These are phyloP conservation scores for Xestia sexstrigata DNA, from an alignment of 2,888 invertebrate genomes.

Conservation along the genomic window DNA sequence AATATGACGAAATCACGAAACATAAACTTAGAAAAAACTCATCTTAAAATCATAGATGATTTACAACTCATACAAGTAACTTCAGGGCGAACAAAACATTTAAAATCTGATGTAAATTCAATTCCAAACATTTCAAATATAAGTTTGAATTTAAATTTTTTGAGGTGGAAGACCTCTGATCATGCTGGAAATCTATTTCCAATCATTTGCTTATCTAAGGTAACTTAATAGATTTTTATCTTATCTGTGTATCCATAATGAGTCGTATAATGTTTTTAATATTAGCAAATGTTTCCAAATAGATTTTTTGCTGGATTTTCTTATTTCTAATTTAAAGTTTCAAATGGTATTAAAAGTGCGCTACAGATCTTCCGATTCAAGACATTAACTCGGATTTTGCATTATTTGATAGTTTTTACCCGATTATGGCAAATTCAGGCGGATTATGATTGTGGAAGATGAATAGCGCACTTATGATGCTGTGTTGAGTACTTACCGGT, in stretches of 20 bases:
- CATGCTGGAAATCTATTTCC: conserved; percentile 20
- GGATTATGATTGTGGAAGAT: background rate
- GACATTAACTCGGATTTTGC: background rate
- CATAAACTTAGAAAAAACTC: conserved; percentile 13
- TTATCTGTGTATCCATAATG: background rate
- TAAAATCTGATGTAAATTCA: conserved; percentile 42
- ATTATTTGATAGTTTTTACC: background rate
- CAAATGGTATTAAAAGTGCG: background rate
- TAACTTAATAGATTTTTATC: conserved; percentile 3
- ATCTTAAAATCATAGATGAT: conserved; percentile 37
- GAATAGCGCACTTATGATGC: conserved; percentile 11
- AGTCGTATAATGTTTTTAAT: background rate
- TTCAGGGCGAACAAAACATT: conserved; percentile 15
- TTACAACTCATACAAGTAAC: conserved; percentile 43
- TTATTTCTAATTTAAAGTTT: conserved; percentile 3
- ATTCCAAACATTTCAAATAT: conserved; percentile 37
- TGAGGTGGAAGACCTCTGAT: conserved; percentile 34
- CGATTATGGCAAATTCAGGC: background rate
- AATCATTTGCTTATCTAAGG: conserved; percentile 38
- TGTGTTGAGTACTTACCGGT: conserved; percentile 81
- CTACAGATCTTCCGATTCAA: conserved; percentile 14
- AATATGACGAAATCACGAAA: background rate
- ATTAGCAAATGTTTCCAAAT: conserved; percentile 15
- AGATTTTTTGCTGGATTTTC: background rate
- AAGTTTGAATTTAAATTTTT: conserved; percentile 27